Evolutionary conservation across 2,888 invertebrate genomes (phyloP).

Genomic region (Shargacucullia verbasci): DNA sequence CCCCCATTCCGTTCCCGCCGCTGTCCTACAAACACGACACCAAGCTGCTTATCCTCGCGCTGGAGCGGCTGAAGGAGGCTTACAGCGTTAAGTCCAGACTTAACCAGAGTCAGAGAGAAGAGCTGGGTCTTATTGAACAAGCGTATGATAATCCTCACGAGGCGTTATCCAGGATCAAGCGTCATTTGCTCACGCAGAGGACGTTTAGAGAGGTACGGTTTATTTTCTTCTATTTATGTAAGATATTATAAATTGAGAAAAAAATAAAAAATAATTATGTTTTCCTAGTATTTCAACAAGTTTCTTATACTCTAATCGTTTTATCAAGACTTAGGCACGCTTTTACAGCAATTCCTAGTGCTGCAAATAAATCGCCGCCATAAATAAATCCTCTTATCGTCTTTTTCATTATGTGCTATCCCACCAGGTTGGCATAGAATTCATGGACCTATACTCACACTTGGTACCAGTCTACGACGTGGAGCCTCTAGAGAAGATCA

Average conservation of each 20-base stretch:
- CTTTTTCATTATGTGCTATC: background rate
- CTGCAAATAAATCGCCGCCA: too few relatives aligned
- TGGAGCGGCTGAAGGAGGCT: slow-evolving; percentile 99
- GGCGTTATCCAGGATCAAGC: slow-evolving; percentile 99
- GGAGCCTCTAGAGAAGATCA: slow-evolving; percentile 99
- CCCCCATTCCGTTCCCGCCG: slow-evolving; percentile 99
- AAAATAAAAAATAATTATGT: too few relatives aligned
- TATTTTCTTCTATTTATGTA: too few relatives aligned
- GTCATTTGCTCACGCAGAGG: slow-evolving; percentile 99
- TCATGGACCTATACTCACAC: slow-evolving; percentile 99
- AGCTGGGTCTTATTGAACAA: slow-evolving; percentile 99
- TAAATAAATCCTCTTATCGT: too few relatives aligned
- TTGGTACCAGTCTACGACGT: slow-evolving; percentile 99
- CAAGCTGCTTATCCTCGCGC: slow-evolving; percentile 98
- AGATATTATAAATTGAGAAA: too few relatives aligned
- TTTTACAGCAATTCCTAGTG: too few relatives aligned
- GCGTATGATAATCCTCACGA: slow-evolving; percentile 99
- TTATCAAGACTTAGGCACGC: too few relatives aligned
- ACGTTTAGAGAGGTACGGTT: slow-evolving; percentile 97
- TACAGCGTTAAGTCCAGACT: slow-evolving; percentile 99
- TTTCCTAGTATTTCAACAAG: too few relatives aligned
- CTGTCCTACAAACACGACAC: slow-evolving; percentile 99
- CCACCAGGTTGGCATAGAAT: slow-evolving; percentile 97
- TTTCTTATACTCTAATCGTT: too few relatives aligned
- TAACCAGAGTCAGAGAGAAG: slow-evolving; percentile 99